Conservation (phyloP, 2,113 vertebrate genomes). For the Peucedramus taeniatus region DNA sequence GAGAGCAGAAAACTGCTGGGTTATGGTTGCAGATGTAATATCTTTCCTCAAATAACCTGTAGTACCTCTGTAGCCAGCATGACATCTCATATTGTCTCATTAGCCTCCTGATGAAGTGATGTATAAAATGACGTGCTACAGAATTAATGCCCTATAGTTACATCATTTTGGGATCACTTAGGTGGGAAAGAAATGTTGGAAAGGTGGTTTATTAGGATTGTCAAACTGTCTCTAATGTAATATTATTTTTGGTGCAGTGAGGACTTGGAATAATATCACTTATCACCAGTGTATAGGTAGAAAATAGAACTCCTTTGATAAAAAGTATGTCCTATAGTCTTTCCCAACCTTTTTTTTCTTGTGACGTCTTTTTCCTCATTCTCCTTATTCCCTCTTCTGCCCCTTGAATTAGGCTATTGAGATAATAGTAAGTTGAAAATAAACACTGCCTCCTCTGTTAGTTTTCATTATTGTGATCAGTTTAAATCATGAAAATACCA, state of each 20-base stretch:
- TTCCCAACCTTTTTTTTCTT: neutral
- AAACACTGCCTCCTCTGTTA: neutral
- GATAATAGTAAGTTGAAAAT: neutral
- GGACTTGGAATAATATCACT: neutral
- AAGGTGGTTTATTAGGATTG: neutral
- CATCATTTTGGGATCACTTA: neutral
- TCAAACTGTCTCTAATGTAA: neutral
- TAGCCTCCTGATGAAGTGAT: neutral
- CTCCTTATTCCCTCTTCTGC: neutral
- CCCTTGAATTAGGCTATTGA: neutral
- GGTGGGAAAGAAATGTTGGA: neutral
- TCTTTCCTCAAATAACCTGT: neutral
- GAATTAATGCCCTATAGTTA: neutral
- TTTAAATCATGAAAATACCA: neutral
- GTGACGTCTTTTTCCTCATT: neutral
- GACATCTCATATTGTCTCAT: neutral
- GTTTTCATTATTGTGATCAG: neutral
- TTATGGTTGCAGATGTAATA: neutral
- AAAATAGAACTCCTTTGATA: neutral
- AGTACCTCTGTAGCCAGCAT: neutral
- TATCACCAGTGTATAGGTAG: neutral
- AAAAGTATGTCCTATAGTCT: neutral
- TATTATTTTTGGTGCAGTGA: neutral
- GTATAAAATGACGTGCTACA: neutral
- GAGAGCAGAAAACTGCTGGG: neutral